A percentile compares a stretch with the other conserved stretches of the same genome.
Evolutionary conservation across 2,888 invertebrate species (phyloP).

Genomic region (Caenorhabditis japonica): DNA sequence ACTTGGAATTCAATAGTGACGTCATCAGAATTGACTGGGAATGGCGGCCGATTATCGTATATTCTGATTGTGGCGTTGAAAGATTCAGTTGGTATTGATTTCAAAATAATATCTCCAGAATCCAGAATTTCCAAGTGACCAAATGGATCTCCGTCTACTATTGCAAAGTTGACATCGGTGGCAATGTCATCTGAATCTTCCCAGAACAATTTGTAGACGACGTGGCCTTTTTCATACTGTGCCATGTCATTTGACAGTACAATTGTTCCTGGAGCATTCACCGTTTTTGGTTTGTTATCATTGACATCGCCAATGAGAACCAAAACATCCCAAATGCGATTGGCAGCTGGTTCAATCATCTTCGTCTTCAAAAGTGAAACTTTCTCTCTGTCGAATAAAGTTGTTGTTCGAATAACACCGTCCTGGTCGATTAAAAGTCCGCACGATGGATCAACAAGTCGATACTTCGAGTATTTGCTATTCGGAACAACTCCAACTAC

Average conservation of each 20-base stretch:
- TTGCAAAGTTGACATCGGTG: conserved; percentile 18
- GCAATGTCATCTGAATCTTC: conserved; percentile 20
- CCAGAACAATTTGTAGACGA: conserved; percentile 12
- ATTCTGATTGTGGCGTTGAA: conserved; percentile 47
- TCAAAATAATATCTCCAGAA: conserved; percentile 18
- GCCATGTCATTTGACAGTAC: not conserved
- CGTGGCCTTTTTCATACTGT: not conserved
- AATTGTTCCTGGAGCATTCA: conserved; percentile 28
- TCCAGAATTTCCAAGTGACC: conserved; percentile 19
- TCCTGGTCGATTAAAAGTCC: conserved; percentile 44
- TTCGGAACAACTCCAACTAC: conserved; percentile 40
- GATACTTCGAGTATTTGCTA: conserved; percentile 36
- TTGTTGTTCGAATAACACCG: conserved; percentile 27
- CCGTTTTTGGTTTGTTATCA: conserved; percentile 35
- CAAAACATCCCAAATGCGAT: conserved; percentile 35
- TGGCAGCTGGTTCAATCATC: conserved; percentile 37
- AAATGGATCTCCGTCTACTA: conserved; percentile 30
- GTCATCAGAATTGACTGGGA: conserved; percentile 26
- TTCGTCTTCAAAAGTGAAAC: conserved; percentile 32
- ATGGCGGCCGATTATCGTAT: conserved; percentile 32
- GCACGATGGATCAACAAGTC: conserved; percentile 27
- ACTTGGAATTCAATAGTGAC: conserved; percentile 29
- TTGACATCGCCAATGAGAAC: conserved; percentile 44
- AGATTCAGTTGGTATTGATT: conserved; percentile 3
- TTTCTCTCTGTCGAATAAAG: conserved; percentile 26